Percentiles rank a stretch among this genome's conserved stretches.
Evolutionary conservation across 2,113 vertebrate genomes (phyloP).

Genomic region (Tenrec ecaudatus): DNA sequence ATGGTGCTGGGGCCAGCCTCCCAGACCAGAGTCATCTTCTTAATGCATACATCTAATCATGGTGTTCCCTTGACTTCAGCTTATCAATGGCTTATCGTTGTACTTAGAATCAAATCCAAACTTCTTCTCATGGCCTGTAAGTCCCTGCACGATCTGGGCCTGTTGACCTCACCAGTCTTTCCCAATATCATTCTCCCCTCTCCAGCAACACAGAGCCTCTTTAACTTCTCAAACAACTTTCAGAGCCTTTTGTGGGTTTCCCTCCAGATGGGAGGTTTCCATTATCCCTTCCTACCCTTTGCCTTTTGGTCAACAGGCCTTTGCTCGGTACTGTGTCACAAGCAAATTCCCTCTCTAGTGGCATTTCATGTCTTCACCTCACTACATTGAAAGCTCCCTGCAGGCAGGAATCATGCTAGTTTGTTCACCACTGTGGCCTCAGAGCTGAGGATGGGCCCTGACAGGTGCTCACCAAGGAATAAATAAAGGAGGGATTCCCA

Average conservation of each 20-base stretch:
- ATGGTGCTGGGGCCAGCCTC: no score
- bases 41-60: conserved; percentile 58
- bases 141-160: conserved; percentile 7
- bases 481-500: not conserved
- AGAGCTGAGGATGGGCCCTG: not conserved
- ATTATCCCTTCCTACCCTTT: not conserved
- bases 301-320: not conserved
- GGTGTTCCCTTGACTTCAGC: conserved; percentile 55
- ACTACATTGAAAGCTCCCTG: not conserved
- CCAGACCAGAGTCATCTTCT: conserved; percentile 48
- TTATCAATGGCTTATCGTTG: conserved; percentile 75
- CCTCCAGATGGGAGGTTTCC: not conserved
- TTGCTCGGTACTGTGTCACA: not conserved
- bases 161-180: conserved; percentile 13
- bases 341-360: conserved; percentile 5
- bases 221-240: not conserved
- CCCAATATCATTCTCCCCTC: fast-evolving
- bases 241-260: not conserved
- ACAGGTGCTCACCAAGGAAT: not conserved
- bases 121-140: conserved; percentile 31
- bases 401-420: not conserved
- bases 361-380: conserved; percentile 25
- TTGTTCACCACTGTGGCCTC: not conserved
- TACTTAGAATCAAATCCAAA: conserved; percentile 71
- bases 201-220: not conserved